Evolutionary conservation across 1,140 invertebrate genomes (phyloP), one percentile per base, ranked within the genome.

Genomic region (Aleiodes sp.): DNA sequence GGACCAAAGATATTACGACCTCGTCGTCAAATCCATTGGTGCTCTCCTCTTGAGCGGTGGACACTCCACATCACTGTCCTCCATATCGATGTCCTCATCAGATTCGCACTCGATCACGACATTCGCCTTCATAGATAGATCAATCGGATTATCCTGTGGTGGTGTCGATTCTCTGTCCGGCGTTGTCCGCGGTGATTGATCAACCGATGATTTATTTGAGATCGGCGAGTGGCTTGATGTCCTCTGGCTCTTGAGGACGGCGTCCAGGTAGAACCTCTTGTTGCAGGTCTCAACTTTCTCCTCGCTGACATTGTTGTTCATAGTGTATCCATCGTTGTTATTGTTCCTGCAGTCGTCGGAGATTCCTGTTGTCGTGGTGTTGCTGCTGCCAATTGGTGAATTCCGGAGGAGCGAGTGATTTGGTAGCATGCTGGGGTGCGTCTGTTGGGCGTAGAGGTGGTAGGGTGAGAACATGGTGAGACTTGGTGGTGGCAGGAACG

Each of bases 181-280:
- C 24, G 52, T 24, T 71, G 65, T 10, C 61, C 73, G 56, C 4
- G 78, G 68, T 6, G 72, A 75, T 26, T 84, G 83, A 14, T 82
- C 62, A 9, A 75, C 75, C 2, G 77, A 84, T 1, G 79, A 52
- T 26, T 72, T 76, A 2, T 65, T 39, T 7, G 73, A 75, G 31
- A 66, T 60, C 4, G 70, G 71, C 33, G 75, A 76, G 35, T 37
- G 76, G 59, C 46, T 83, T 31, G 75, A 21, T 80, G 83, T 41
- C 87, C 86, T 76, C 79, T 92, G 91, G 1, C 90, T 91, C 72
- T 93, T 91, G 12, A 93, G 80, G 21, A 93, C 90, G 3, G 90
- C 91, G 73, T 93, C 92, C 68, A 92, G 84, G 76, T 92, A 92
- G 77, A 92, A 91, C 41, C 92, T 82, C 70, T 93, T 93, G 8